A percentile compares a stretch with the other conserved stretches of the same genome.
Evolutionary conservation across 64 coral and sea anemone species (phyloP).

Genomic region (Stichodactyla mertensii): DNA sequence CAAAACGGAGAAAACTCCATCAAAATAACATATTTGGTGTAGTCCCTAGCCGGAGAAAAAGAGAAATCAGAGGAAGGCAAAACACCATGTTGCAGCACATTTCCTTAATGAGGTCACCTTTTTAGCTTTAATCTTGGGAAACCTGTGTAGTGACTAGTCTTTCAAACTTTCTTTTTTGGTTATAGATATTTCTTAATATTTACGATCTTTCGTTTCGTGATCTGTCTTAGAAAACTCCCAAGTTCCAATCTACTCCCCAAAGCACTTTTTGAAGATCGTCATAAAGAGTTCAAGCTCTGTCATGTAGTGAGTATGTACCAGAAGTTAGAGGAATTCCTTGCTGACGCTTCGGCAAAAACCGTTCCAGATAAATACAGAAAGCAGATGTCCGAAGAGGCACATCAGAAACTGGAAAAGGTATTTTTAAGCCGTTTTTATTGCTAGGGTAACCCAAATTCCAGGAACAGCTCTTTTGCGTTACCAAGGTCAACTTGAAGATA

Average conservation of each 20-base stretch:
- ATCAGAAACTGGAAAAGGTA: neutral
- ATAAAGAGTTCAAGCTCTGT: neutral
- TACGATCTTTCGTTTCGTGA: neutral
- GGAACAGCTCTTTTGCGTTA: constrained; percentile 38
- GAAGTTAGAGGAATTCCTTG: constrained; percentile 55
- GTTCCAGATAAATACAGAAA: constrained; percentile 40
- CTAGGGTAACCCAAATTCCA: neutral
- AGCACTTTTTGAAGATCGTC: constrained; percentile 41
- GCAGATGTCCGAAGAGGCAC: neutral
- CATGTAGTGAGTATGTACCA: constrained; percentile 23
- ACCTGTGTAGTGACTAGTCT: too few relatives aligned
- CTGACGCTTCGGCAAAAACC: constrained; percentile 47
- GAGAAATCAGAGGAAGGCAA: too few relatives aligned
- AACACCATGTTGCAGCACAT: too few relatives aligned
- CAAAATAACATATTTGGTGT: too few relatives aligned
- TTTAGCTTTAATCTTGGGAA: too few relatives aligned
- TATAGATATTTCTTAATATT: too few relatives aligned
- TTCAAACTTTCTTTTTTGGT: too few relatives aligned
- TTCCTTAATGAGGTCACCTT: too few relatives aligned
- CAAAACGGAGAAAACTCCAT: too few relatives aligned
- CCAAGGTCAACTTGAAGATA: constrained; percentile 37
- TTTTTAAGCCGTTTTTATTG: too few relatives aligned
- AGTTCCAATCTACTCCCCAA: neutral
- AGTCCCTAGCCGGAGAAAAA: too few relatives aligned
- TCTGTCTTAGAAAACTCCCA: neutral